These are phyloP conservation scores for Cheirogaleus major DNA, from an alignment of 2,797 vertebrate species.

Conservation along the genomic window DNA sequence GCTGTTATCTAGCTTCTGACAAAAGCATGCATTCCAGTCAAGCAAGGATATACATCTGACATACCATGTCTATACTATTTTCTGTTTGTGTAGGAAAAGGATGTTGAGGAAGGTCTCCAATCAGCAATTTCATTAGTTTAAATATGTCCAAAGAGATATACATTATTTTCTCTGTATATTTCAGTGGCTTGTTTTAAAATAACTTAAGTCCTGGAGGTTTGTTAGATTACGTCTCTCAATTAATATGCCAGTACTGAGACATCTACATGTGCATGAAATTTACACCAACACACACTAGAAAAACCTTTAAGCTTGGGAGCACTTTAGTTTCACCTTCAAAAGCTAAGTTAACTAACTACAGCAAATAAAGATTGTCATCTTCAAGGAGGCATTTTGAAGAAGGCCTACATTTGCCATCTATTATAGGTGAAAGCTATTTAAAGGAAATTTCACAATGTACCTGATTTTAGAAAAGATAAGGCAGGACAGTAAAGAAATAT, in stretches of 20 bases:
- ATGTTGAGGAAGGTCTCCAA: neutral
- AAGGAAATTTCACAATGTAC: neutral
- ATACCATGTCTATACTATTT: neutral
- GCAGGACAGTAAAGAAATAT: neutral
- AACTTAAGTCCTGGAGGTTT: constrained; percentile 1
- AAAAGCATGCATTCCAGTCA: neutral
- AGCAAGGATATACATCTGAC: neutral
- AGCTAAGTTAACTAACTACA: neutral
- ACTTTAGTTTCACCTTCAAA: constrained; percentile 25
- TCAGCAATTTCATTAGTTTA: constrained; percentile 16
- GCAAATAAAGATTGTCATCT: neutral
- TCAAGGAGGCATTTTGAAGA: neutral
- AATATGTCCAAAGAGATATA: neutral
- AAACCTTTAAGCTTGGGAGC: neutral
- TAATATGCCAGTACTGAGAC: neutral
- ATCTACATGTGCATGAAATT: neutral
- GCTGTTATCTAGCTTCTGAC: neutral
- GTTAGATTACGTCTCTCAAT: neutral
- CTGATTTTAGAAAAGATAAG: neutral
- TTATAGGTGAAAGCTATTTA: neutral
- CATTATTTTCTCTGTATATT: neutral
- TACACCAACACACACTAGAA: neutral
- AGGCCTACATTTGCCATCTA: neutral
- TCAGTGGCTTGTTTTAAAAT: constrained; percentile 29
- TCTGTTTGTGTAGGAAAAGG: neutral